Percentiles rank a stretch among this genome's conserved stretches.
These are phyloP conservation scores for Stegophylla sp. DNA, from an alignment of 2,888 invertebrate genomes.

Conservation along the genomic window DNA sequence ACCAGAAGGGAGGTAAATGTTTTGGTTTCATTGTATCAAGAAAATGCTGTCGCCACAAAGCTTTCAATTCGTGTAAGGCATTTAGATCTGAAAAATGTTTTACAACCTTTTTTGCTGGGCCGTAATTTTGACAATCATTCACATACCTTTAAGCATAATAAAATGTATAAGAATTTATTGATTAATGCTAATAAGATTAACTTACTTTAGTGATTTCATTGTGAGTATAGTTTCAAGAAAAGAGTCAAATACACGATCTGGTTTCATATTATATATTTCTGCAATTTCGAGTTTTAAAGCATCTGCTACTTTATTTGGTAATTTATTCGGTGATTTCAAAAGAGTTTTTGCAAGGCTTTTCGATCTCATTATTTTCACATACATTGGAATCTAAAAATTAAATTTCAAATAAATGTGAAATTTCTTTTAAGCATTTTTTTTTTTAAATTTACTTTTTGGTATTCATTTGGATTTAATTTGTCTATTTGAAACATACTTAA, in stretches of 20 bases:
- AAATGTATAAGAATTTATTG: neutral
- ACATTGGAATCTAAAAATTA: conserved; percentile 52
- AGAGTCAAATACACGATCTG: conserved; percentile 26
- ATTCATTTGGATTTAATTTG: conserved; percentile 64
- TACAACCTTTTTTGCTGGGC: conserved; percentile 71
- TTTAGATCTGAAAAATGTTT: conserved; percentile 66
- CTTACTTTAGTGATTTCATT: conserved; percentile 58
- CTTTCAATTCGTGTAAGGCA: conserved; percentile 75
- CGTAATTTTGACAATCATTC: conserved; percentile 4
- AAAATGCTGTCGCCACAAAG: conserved; percentile 79
- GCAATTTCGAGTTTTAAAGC: conserved; percentile 51
- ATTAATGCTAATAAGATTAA: conserved; percentile 49
- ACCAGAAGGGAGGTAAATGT: conserved; percentile 78
- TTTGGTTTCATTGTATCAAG: conserved; percentile 75
- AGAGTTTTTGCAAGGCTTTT: conserved; percentile 45
- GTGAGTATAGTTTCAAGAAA: conserved; percentile 47
- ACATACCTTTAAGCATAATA: conserved; percentile 24
- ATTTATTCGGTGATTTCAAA: conserved; percentile 8
- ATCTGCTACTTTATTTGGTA: conserved; percentile 9
- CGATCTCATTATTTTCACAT: conserved; percentile 66
- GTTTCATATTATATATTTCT: conserved; percentile 41
- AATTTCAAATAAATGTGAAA: neutral
- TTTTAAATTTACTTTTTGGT: conserved; percentile 37
- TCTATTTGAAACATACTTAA: conserved; percentile 73
- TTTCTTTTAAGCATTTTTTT: neutral